Evolutionary conservation across 2,888 invertebrate genomes (phyloP).

Genomic region (Melinaea menophilus): DNA sequence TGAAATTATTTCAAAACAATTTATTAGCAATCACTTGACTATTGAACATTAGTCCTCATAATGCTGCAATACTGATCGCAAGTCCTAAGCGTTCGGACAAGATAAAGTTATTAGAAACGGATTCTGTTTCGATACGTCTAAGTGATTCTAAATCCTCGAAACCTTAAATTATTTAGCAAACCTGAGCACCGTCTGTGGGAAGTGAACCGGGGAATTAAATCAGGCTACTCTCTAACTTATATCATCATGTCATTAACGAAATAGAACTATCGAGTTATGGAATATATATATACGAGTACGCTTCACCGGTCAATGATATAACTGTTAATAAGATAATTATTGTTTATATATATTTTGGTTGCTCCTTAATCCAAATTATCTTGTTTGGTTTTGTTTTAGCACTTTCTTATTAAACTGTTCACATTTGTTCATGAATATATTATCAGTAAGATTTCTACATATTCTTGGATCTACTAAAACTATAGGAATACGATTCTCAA

Average conservation of each 20-base stretch:
- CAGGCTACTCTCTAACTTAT: constrained; percentile 40
- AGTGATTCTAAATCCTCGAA: constrained; percentile 38
- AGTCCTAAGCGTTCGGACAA: background rate
- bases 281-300: background rate
- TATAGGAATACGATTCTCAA: too few species aligned
- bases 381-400: too few species aligned
- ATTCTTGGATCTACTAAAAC: too few species aligned
- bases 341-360: too few species aligned
- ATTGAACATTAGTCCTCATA: background rate
- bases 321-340: too few species aligned
- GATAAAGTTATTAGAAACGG: constrained; percentile 27
- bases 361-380: too few species aligned
- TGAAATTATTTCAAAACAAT: too few species aligned
- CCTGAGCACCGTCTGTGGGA: constrained; percentile 39
- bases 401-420: too few species aligned
- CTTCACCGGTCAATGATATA: too few species aligned
- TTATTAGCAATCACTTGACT: background rate
- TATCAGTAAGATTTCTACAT: too few species aligned
- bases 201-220: constrained; percentile 52
- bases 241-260: constrained; percentile 43
- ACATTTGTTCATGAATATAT: too few species aligned
- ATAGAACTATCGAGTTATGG: constrained; percentile 8
- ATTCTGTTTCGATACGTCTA: constrained; percentile 31
- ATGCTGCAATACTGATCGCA: background rate
- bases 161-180: constrained; percentile 50